phyloP scores from a whole-genome alignment of 2,113 vertebrate species.

The Nipponia nippon region DNA sequence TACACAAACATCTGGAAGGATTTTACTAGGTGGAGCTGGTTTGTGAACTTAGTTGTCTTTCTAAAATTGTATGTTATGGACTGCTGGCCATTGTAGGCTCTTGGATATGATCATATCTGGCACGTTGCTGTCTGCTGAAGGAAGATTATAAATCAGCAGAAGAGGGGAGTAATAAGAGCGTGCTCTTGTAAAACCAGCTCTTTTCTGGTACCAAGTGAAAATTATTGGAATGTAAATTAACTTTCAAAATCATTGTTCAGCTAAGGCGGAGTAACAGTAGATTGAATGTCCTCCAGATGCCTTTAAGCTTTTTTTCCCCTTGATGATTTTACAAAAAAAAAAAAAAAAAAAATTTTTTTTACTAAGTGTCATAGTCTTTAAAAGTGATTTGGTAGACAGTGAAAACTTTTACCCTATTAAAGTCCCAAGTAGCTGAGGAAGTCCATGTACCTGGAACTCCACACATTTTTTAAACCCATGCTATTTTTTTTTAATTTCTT shows the following conservation, averaged over 20 bases:
- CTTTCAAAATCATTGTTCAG: not conserved
- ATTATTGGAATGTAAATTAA: not conserved
- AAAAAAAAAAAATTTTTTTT: not conserved
- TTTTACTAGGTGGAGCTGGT: not conserved
- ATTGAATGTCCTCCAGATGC: not conserved
- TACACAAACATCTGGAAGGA: not conserved
- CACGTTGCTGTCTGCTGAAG: rapidly evolving
- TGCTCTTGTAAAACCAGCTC: not conserved
- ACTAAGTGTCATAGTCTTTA: not conserved
- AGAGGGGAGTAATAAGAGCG: not conserved
- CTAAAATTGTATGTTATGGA: rapidly evolving
- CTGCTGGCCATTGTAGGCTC: not conserved
- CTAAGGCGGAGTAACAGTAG: not conserved
- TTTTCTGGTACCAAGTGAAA: not conserved
- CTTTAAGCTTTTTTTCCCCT: not conserved
- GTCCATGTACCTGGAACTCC: rapidly evolving
- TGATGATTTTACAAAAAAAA: not conserved
- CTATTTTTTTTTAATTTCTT: not conserved
- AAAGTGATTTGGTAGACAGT: not conserved
- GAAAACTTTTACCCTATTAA: not conserved
- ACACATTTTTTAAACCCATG: not conserved
- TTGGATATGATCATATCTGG: not conserved
- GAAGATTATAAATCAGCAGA: not conserved
- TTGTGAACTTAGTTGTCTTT: not conserved
- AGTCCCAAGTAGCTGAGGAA: not conserved